Evolutionary conservation across 2,113 vertebrate species (phyloP), one percentile per base, ranked within the genome.

Genomic region (Mesocricetus auratus): DNA sequence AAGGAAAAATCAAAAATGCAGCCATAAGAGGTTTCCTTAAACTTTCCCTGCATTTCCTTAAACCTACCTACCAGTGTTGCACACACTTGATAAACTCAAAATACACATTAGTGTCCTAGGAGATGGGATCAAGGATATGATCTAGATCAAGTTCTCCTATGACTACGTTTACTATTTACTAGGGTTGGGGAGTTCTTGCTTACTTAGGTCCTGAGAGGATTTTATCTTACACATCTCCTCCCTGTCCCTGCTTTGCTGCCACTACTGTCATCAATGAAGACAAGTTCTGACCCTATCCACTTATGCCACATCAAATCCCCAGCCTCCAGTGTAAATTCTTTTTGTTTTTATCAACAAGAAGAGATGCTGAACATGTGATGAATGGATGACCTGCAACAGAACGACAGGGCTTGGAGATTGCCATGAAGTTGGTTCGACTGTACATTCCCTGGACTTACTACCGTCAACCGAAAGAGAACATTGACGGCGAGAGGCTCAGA

Each of bases 31-130:
- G 73, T 75, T 69, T 5, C 5, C 45, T 78, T 79, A 17, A 68
- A 15, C 71, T 45, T 81, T 39, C 7, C 13, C 4, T 68, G 7
- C 17, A n/a, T 26, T 9, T 8, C 3, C 8, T n/a, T 13, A 42
- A 8, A 4, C n/a, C 58, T 50, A 78, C 58, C 11, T 74, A 68
- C 47, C 17, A 71, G 78, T 60, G 39, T 5, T 26, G 62, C 11
- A 31, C 6, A 66, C 19, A 45, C 17, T 94, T 74, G 50, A 45
- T 71, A 36, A 82, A 45, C 92, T 62, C 19, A 2, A 33, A 7
- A 42, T 11, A 5, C 3, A 0, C 68, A 39, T 8, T 53, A 4
- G 24, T 29, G 31, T 29, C 50, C 0, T 36, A 21, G 36, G n/a
- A 64, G 42, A 12, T 45, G n/a, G 50, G 2, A 19, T 88, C 85